Evolutionary conservation across 2,888 invertebrate genomes (phyloP), one percentile per base, ranked within the genome.

Genomic region (Caenorhabditis parvicauda): DNA sequence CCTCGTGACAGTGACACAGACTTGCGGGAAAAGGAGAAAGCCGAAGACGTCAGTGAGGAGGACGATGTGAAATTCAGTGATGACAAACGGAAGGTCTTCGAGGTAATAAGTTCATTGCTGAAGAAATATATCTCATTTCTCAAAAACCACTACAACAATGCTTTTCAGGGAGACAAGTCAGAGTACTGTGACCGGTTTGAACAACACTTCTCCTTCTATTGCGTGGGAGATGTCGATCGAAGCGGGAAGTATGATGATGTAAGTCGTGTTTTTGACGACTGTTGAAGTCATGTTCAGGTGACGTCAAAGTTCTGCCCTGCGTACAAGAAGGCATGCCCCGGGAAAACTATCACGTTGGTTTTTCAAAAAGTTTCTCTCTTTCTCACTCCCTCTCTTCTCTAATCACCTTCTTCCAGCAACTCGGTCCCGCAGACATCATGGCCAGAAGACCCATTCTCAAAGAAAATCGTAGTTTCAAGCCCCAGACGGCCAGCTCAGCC

Each of bases 151-250:
- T 32, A n/a, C 9, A 32, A 12, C 35, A n/a, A n/a, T n/a, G n/a
- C n/a, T n/a, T 59, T 59, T 46, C 32, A 52, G 9, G 64, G 67
- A 42, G 38, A 44, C 1, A 39, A 55, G 19, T 51, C 29, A 9
- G 64, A 62, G n/a, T 68, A 68, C 43, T 68, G 67, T 24, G 60
- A 64, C 39, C 51, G 58, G 32, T 68, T 59, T 48, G 67, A 68
- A 27, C 64, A 68, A 29, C 64, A 68, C 21, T 68, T 64, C 47
- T 54, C 62, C 1, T 64, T 56, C 44, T 68, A 59, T 24, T 68
- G 67, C 53, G 61, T 69, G 4, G 69, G 63, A 28, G 69, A 66
- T 24, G 44, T 52, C 9, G 48, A 50, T 37, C 46, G 47, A 17
- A 60, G 44, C 17, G 46, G 42, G 2, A 35, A 54, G 6, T 50